Conservation (phyloP, 2,888 invertebrate species). For the Lamellibrachia satsuma region DNA sequence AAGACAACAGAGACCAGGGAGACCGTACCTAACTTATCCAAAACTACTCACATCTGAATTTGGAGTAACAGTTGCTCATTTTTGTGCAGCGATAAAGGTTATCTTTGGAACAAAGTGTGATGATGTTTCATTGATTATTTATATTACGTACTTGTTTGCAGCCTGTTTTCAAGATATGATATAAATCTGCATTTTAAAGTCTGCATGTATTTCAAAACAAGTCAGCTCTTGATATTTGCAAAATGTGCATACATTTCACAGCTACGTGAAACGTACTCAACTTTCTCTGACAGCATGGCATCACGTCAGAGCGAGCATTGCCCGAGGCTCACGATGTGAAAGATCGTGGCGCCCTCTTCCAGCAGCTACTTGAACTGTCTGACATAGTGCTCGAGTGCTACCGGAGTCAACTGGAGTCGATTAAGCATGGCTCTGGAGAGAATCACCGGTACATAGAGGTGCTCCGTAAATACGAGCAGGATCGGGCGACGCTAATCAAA, state of each 20-base stretch:
- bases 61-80: not conserved
- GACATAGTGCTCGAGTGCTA: conserved; percentile 80
- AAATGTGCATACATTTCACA: not conserved
- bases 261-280: not conserved
- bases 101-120: not conserved
- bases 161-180: too few species aligned
- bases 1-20: too few species aligned
- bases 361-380: conserved; percentile 76
- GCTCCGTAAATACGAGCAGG: conserved; percentile 75
- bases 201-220: conserved; percentile 31
- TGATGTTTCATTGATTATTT: not conserved
- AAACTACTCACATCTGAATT: too few species aligned
- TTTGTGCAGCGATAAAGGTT: not conserved
- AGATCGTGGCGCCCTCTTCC: conserved; percentile 72
- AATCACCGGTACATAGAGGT: conserved; percentile 54
- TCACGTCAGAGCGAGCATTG: conserved; percentile 59
- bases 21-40: too few species aligned
- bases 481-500: conserved; percentile 56
- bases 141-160: not conserved
- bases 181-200: not conserved
- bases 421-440: conserved; percentile 43
- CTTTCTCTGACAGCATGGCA: conserved; percentile 46
- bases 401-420: conserved; percentile 74
- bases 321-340: conserved; percentile 70
- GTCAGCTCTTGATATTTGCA: not conserved